Percentiles rank a stretch among this genome's conserved stretches.
phyloP scores from a whole-genome alignment of 2,888 invertebrate genomes.

The Chymomyza fuscimana region DNA sequence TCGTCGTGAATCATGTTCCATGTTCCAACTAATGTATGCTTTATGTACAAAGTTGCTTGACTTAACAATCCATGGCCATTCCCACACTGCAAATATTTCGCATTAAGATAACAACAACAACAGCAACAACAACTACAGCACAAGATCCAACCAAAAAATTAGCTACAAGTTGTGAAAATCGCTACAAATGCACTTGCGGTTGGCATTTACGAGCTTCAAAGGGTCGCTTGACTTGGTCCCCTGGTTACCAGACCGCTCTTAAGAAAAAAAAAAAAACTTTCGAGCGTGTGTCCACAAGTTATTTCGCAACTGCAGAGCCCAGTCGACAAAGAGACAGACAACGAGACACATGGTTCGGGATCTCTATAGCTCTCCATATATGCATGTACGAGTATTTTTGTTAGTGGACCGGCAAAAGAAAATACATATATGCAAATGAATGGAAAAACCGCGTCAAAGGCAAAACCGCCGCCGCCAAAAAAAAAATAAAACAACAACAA shows the following conservation, averaged over 20 bases:
- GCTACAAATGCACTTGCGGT: slow-evolving; percentile 71
- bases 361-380: slow-evolving; percentile 6
- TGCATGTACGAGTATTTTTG: not conserved
- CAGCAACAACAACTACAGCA: slow-evolving; percentile 10
- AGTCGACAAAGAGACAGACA: not conserved
- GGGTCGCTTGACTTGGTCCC: slow-evolving; percentile 35
- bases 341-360: not conserved
- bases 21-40: slow-evolving; percentile 2
- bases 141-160: slow-evolving; percentile 53
- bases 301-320: slow-evolving; percentile 37
- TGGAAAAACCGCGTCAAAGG: slow-evolving; percentile 72
- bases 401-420: slow-evolving; percentile 39
- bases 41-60: slow-evolving; percentile 8
- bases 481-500: not conserved
- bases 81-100: slow-evolving; percentile 69
- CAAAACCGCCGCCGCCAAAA: slow-evolving; percentile 61
- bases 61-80: slow-evolving; percentile 41
- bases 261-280: not conserved
- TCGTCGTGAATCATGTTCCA: not conserved
- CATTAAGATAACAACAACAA: slow-evolving; percentile 43
- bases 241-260: slow-evolving; percentile 22
- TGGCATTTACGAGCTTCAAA: slow-evolving; percentile 65
- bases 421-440: slow-evolving; percentile 72
- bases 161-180: slow-evolving; percentile 73
- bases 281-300: slow-evolving; percentile 64